phyloP scores from a whole-genome alignment of 37 sponge, comb jelly and placozoan species.

The Crambe crambe region DNA sequence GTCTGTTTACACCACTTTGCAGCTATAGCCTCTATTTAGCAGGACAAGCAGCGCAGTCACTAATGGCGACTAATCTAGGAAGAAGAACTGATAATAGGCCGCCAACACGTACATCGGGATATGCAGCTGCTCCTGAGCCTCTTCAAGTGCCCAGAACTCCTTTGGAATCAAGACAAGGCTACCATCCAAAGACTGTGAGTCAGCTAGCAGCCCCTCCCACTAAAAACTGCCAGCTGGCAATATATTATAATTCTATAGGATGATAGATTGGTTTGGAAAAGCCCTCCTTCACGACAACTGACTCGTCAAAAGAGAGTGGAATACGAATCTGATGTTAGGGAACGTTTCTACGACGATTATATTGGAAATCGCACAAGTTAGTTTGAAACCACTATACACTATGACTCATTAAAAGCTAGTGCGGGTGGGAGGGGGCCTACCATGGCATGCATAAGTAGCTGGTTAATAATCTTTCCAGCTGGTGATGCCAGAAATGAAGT shows the following conservation, averaged over 20 bases:
- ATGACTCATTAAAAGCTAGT: not conserved
- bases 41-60: not conserved
- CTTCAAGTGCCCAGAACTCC: conserved; percentile 50
- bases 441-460: not conserved
- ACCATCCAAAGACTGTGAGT: conserved; percentile 55
- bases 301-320: conserved; percentile 52
- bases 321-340: conserved; percentile 59
- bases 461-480: conserved; percentile 32
- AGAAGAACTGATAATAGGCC: not conserved
- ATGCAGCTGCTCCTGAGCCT: conserved; percentile 12
- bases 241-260: conserved; percentile 11
- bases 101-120: not conserved
- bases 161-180: conserved; percentile 58
- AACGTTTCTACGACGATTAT: conserved; percentile 83
- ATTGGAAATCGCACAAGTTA: conserved; percentile 57
- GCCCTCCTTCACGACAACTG: conserved; percentile 59
- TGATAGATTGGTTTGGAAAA: conserved; percentile 58
- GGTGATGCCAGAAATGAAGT: conserved; percentile 76
- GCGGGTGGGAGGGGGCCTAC: no score
- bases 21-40: not conserved
- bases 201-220: conserved; percentile 1
- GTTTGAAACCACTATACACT: not conserved
- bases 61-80: not conserved
- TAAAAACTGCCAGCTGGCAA: not conserved
- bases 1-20: not conserved